Evolutionary conservation across 1,140 invertebrate genomes (phyloP).

Genomic region (Ceratitis capitata): DNA sequence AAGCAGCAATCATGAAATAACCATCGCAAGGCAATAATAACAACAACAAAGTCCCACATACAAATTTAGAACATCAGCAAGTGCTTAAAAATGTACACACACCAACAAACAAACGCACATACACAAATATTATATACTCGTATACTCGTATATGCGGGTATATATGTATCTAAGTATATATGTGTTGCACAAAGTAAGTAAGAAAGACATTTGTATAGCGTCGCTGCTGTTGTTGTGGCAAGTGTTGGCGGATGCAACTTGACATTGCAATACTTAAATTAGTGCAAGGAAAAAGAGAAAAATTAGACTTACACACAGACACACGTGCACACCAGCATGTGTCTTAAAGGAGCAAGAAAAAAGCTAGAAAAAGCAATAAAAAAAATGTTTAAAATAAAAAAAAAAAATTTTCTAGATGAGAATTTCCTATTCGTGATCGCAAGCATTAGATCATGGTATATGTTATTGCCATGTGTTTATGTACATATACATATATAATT

Average conservation of each 20-base stretch:
- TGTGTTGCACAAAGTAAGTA: not conserved
- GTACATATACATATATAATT: not conserved
- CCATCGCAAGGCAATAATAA: not conserved
- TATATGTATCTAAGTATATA: not conserved
- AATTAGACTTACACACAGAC: too few relatives aligned
- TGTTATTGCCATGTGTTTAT: not conserved
- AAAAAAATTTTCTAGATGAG: not conserved
- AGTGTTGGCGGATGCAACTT: not conserved
- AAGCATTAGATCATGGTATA: not conserved
- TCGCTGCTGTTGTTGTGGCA: too few relatives aligned
- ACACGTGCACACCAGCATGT: too few relatives aligned
- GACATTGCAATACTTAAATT: constrained; percentile 33
- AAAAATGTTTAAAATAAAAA: too few relatives aligned
- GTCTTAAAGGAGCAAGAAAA: not conserved
- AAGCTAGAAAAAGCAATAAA: too few relatives aligned
- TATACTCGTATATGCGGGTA: not conserved
- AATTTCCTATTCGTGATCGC: not conserved
- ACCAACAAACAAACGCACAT: not conserved
- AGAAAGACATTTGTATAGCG: not conserved
- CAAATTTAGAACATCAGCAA: not conserved
- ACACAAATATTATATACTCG: not conserved
- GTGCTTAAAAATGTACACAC: not conserved
- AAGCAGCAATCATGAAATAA: constrained; percentile 9
- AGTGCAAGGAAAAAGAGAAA: not conserved
- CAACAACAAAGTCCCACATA: not conserved